phyloP scores from a whole-genome alignment of 2,888 invertebrate species.

The Synergus japonicus region DNA sequence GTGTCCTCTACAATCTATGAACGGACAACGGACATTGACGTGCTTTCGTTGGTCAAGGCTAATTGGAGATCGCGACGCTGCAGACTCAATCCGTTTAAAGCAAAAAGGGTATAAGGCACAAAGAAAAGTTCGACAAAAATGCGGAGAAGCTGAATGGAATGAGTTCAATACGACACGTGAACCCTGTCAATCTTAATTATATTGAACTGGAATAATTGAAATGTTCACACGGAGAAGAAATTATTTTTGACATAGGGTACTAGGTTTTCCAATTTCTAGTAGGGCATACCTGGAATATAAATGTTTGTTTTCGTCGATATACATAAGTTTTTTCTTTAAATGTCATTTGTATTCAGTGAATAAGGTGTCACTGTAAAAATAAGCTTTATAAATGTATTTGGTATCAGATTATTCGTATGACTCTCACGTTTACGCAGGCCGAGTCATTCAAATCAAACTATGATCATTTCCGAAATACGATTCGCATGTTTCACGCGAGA shows the following conservation, averaged over 20 bases:
- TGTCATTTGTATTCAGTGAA: background rate
- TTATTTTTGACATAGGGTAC: no score
- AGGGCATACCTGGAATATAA: no score
- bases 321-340: background rate
- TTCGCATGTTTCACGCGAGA: constrained; percentile 15
- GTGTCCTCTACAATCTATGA: background rate
- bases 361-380: constrained; percentile 3
- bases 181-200: no score
- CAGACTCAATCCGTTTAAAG: background rate
- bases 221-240: no score
- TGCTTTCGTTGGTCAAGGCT: constrained; percentile 50
- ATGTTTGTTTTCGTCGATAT: no score
- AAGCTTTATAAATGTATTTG: constrained; percentile 19
- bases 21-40: constrained; percentile 41
- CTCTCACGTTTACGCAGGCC: constrained; percentile 1
- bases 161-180: no score
- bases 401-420: constrained; percentile 19
- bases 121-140: background rate
- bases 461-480: constrained; percentile 28
- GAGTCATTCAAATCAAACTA: constrained; percentile 15
- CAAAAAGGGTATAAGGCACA: background rate
- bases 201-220: no score
- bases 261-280: no score
- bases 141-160: background rate
- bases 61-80: constrained; percentile 46